These are phyloP conservation scores for Habropoda laboriosa DNA, from an alignment of 1,140 invertebrate species.

Conservation along the genomic window DNA sequence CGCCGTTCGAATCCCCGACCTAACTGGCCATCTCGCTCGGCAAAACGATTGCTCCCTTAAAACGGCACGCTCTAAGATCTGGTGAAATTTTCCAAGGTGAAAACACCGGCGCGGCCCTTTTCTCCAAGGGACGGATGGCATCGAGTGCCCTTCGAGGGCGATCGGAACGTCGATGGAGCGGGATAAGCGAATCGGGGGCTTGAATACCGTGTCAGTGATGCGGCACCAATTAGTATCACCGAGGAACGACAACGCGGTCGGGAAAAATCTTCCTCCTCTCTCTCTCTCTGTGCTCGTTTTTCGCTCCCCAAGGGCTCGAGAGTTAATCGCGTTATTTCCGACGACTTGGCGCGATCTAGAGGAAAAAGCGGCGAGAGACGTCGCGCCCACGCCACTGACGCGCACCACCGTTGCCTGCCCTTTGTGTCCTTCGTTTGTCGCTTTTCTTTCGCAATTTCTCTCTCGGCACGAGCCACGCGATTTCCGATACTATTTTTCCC, in stretches of 20 bases:
- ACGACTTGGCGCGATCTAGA: constrained; percentile 54
- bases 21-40: background rate
- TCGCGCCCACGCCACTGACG: background rate
- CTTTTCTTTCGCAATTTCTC: background rate
- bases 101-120: constrained; percentile 12
- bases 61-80: too few species aligned
- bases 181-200: constrained; percentile 44
- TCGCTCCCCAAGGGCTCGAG: constrained; percentile 51
- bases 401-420: background rate
- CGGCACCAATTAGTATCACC: constrained; percentile 47
- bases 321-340: constrained; percentile 64
- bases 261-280: constrained; percentile 11
- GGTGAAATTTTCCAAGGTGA: too few species aligned
- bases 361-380: constrained; percentile 21
- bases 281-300: background rate
- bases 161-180: constrained; percentile 43
- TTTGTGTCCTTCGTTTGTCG: background rate
- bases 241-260: constrained; percentile 15
- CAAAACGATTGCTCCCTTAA: background rate
- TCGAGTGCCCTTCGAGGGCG: constrained; percentile 45
- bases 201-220: constrained; percentile 52
- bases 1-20: constrained; percentile 24
- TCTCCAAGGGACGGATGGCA: constrained; percentile 17
- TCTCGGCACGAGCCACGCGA: background rate
- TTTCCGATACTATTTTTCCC: background rate